A percentile compares a stretch with the other conserved stretches of the same genome.
Conservation (phyloP, 2,888 invertebrate species). For the Dichetophora obliterata region DNA sequence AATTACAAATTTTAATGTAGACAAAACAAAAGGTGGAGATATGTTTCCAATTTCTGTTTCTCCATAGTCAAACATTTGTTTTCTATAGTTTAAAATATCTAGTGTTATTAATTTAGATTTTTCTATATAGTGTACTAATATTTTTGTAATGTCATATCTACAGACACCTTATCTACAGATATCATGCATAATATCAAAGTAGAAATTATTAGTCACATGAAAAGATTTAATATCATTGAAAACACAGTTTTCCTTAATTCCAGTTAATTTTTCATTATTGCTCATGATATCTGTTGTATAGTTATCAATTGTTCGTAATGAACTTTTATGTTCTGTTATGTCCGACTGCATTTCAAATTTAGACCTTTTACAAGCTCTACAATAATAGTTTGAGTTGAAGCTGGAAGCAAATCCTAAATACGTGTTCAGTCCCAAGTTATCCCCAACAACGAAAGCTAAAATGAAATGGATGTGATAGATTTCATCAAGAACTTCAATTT, state of each 20-base stretch:
- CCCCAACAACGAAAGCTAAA: constrained; percentile 27
- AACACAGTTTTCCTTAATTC: constrained; percentile 23
- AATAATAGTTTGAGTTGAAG: constrained; percentile 11
- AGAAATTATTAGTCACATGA: constrained; percentile 26
- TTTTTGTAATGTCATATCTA: constrained; percentile 17
- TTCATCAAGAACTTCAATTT: constrained; percentile 13
- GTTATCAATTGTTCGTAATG: constrained; percentile 21
- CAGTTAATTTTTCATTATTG: constrained; percentile 29
- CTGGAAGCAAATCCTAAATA: not conserved
- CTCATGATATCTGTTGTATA: not conserved
- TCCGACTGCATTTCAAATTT: constrained; percentile 19
- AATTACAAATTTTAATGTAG: constrained; percentile 35
- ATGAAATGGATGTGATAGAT: constrained; percentile 24
- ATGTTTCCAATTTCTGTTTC: constrained; percentile 41
- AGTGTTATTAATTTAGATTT: constrained; percentile 37
- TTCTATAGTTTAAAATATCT: constrained; percentile 39
- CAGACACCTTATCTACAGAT: constrained; percentile 20
- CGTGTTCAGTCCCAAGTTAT: constrained; percentile 30
- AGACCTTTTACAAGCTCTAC: constrained; percentile 14
- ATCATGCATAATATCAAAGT: constrained; percentile 23
- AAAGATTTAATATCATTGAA: constrained; percentile 24
- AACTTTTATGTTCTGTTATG: constrained; percentile 1
- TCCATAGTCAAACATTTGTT: constrained; percentile 43
- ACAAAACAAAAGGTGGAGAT: constrained; percentile 37
- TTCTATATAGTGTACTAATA: constrained; percentile 23